A percentile compares a stretch with the other conserved stretches of the same genome.
These are phyloP conservation scores for Pteropus alecto DNA, from an alignment of 2,113 vertebrate species.

Conservation along the genomic window DNA sequence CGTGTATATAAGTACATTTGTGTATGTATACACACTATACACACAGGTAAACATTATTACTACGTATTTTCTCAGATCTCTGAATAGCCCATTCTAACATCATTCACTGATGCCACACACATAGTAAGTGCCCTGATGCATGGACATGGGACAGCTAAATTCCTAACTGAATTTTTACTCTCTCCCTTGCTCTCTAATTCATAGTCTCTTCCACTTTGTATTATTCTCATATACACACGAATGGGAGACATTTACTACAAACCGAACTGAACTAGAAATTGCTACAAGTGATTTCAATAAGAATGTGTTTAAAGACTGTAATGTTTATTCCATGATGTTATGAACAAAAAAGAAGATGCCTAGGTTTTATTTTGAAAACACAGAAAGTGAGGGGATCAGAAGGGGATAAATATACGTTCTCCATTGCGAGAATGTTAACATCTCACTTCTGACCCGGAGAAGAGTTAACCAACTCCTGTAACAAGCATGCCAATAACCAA, in stretches of 20 bases:
- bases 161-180: conserved; percentile 43
- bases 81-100: not conserved
- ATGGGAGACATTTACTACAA: conserved; percentile 30
- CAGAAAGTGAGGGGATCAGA: not conserved
- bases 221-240: conserved; percentile 39
- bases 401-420: conserved; percentile 24
- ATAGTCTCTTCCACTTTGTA: not conserved
- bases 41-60: not conserved
- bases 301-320: conserved; percentile 49
- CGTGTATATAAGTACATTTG: not conserved
- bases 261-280: conserved; percentile 52
- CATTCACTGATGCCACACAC: not conserved
- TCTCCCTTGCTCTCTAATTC: not conserved
- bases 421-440: conserved; percentile 45
- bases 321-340: conserved; percentile 50
- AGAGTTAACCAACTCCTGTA: conserved; percentile 39
- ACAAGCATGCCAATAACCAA: conserved; percentile 23
- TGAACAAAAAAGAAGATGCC: conserved; percentile 61
- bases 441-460: conserved; percentile 43
- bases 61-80: not conserved
- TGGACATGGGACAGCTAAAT: not conserved
- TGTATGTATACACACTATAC: not conserved
- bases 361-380: conserved; percentile 29
- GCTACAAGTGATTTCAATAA: conserved; percentile 49
- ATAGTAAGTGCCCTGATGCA: not conserved